Conservation (phyloP, 53 echinoderm and acorn worm genomes). For the Zoroaster sp. region DNA sequence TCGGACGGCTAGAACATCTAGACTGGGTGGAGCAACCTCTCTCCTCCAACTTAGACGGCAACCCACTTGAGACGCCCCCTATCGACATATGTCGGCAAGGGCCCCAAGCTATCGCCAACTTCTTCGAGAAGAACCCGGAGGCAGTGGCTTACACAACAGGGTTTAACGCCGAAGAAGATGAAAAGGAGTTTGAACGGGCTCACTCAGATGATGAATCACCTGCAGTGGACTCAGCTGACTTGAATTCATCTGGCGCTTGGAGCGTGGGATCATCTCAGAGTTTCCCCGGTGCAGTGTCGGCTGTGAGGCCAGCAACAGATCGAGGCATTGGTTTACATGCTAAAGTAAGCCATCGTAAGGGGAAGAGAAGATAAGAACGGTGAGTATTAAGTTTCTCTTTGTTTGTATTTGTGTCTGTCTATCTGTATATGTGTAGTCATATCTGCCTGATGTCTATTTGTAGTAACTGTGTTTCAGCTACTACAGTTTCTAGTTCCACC, state of each 20-base stretch:
- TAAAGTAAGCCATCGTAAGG: neutral
- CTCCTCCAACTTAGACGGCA: conserved; percentile 91
- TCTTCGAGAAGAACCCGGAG: conserved; percentile 45
- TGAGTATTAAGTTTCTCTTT: neutral
- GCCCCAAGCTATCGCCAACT: conserved; percentile 65
- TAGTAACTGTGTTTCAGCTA: too few species aligned
- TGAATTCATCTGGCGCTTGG: conserved; percentile 22
- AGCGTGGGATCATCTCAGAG: conserved; percentile 32
- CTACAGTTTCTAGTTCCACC: too few species aligned
- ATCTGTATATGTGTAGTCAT: too few species aligned
- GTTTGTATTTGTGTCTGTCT: neutral
- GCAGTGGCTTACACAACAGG: conserved; percentile 48
- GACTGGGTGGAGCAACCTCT: conserved; percentile 82
- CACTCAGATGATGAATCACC: conserved; percentile 31
- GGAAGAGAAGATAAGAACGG: neutral
- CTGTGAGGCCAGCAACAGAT: neutral
- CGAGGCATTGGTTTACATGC: neutral
- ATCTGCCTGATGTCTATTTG: too few species aligned
- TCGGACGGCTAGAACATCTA: conserved; percentile 66
- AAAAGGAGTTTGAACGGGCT: neutral
- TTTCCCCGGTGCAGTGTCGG: conserved; percentile 29
- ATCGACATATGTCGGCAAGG: conserved; percentile 82
- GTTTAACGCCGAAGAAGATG: conserved; percentile 27
- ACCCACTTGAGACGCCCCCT: conserved; percentile 79
- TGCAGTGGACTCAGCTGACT: neutral